A percentile compares a stretch with the other conserved stretches of the same genome.
Conservation (phyloP, 2,113 vertebrate species). For the Dolichotis patagonum region DNA sequence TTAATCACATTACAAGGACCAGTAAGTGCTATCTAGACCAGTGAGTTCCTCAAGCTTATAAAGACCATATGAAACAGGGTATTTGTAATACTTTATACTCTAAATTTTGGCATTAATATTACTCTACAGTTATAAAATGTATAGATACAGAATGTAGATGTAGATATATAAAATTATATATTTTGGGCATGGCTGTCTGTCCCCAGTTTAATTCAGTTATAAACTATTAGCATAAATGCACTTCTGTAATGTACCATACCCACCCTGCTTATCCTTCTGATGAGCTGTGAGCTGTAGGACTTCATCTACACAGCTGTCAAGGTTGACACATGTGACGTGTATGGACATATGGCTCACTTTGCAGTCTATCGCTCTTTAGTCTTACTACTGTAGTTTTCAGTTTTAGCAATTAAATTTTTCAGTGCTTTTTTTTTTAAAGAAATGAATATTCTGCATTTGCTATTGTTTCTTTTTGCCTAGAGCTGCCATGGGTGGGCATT, state of each 20-base stretch:
- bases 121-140: not conserved
- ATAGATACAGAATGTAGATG: not conserved
- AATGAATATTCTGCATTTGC: not conserved
- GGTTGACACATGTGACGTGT: not conserved
- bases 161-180: not conserved
- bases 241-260: not conserved
- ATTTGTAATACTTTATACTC: conserved; percentile 30
- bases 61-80: not conserved
- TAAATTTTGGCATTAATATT: not conserved
- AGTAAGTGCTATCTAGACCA: not conserved
- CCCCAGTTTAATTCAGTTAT: not conserved
- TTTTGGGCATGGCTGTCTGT: not conserved
- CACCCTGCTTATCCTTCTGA: conserved; percentile 29
- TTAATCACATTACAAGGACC: not conserved
- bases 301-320: not conserved
- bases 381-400: not conserved
- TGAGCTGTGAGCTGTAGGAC: no score
- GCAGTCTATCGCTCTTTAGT: not conserved
- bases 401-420: conserved; percentile 35
- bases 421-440: not conserved
- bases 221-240: not conserved
- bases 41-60: not conserved
- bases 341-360: not conserved
- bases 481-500: not conserved
- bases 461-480: not conserved